phyloP scores from a whole-genome alignment of 2,888 invertebrate genomes.

The Phengaris alcon region DNA sequence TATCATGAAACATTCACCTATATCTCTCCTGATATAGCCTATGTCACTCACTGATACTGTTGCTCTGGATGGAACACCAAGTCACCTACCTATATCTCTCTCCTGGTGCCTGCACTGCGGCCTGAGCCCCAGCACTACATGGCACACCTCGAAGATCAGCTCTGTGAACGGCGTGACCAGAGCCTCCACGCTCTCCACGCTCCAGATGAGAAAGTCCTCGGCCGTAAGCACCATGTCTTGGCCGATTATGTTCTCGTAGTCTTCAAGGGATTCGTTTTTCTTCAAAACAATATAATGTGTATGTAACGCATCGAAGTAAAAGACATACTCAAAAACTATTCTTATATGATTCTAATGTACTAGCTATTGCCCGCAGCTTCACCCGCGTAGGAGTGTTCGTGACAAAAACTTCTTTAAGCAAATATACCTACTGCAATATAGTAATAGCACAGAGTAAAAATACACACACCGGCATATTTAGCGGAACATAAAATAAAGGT shows the following conservation, averaged over 20 bases:
- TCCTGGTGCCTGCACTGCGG: constrained; percentile 91
- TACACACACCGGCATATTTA: too few relatives aligned
- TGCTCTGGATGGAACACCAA: background rate
- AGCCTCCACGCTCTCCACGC: constrained; percentile 83
- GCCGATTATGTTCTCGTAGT: constrained; percentile 44
- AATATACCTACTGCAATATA: too few relatives aligned
- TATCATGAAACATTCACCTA: too few relatives aligned
- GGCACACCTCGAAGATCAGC: constrained; percentile 89
- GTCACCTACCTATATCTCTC: constrained; percentile 82
- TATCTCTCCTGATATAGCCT: too few relatives aligned
- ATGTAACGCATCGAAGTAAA: background rate
- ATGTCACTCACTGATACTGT: too few relatives aligned
- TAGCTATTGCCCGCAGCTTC: too few relatives aligned
- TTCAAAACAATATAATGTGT: constrained; percentile 32
- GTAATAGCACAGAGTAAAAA: too few relatives aligned
- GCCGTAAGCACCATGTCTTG: constrained; percentile 72
- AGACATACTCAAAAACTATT: too few relatives aligned
- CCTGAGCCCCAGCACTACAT: constrained; percentile 90
- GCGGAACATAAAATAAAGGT: too few relatives aligned
- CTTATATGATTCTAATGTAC: too few relatives aligned
- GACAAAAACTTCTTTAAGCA: too few relatives aligned
- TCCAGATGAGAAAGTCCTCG: constrained; percentile 94
- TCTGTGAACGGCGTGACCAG: constrained; percentile 85
- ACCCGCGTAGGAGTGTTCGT: too few relatives aligned
- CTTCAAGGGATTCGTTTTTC: constrained; percentile 30